Base-by-base conservation (phyloP, 1,140 invertebrate genomes). In the Euglossa dilemma region DNA sequence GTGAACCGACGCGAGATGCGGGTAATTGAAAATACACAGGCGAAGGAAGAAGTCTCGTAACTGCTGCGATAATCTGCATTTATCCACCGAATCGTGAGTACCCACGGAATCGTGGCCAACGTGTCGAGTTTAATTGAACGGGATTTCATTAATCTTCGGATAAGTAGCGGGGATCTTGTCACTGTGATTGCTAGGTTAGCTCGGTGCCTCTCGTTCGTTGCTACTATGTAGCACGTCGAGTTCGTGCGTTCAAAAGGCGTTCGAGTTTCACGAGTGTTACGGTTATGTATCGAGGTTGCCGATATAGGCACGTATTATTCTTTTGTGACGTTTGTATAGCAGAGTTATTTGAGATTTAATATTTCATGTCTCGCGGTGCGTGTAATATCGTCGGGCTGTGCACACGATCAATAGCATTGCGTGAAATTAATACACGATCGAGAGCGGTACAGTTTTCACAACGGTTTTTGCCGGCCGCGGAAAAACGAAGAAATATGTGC, bases 11-110 rank as follows among this genome's bases (percentile, higher is more conserved):
- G 7, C 73, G 52, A 86, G 43, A 52, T n/a, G 23, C 43, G 73
- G 64, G 67, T 86, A 87, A 87, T 86, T 86, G 63, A 83, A 83
- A n/a, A 43, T 75, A n/a, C 52, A 72, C 43, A n/a, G 50, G 64
- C 36, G 70, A 64, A 47, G 16, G 18, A 64, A 74, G 78, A 72
- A 36, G 23, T 20, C 56, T 23, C 57, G 47, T 70, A 79, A 86
- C n/a, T 54, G 73, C 61, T 50, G 18, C 57, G 71, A 63, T 45
- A 73, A 82, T 82, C 59, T 61, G 28, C 67, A 54, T 72, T 80
- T 80, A 80, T 73, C 59, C 59, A 25, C 11, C n/a, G 70, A 80
- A 73, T 59, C 67, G 67, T 70, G 67, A 36, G 18, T 47, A n/a
- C 47, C n/a, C 23, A 12, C n/a, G 25, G 67, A 70, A 70, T 69